These are phyloP conservation scores for Blastomussa wellsi DNA, from an alignment of 92 coral and sea anemone genomes.

Conservation along the genomic window DNA sequence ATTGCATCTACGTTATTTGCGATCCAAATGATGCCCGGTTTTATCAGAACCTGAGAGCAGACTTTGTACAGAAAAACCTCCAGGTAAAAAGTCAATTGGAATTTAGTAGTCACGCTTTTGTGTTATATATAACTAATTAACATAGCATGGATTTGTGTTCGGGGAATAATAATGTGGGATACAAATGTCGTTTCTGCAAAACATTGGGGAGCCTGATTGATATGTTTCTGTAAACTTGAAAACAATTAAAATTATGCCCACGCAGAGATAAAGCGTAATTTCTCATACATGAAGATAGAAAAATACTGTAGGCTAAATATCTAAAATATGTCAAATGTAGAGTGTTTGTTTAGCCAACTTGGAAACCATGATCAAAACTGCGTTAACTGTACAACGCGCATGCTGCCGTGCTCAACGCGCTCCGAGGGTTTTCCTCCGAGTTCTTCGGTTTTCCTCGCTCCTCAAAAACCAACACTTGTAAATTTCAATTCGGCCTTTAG, in stretches of 20 bases:
- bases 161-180: background rate
- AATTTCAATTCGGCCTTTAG: no score
- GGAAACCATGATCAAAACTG: background rate
- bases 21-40: constrained; percentile 82
- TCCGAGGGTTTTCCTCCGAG: no score
- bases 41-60: constrained; percentile 63
- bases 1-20: constrained; percentile 76
- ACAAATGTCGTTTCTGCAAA: background rate
- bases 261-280: no score
- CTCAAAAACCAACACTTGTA: no score
- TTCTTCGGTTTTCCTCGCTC: no score
- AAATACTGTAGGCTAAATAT: no score
- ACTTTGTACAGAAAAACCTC: constrained; percentile 62
- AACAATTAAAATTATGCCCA: background rate
- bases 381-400: background rate
- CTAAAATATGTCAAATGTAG: no score
- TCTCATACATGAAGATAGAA: background rate
- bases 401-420: background rate
- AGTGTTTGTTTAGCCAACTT: background rate
- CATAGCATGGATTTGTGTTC: constrained; percentile 13
- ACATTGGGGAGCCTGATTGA: background rate
- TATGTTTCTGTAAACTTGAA: background rate
- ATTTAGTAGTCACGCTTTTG: constrained; percentile 26
- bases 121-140: constrained; percentile 10
- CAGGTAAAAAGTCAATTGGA: constrained; percentile 56